phyloP scores from a whole-genome alignment of 2,113 vertebrate species.

The Plecturocebus donacophilus region DNA sequence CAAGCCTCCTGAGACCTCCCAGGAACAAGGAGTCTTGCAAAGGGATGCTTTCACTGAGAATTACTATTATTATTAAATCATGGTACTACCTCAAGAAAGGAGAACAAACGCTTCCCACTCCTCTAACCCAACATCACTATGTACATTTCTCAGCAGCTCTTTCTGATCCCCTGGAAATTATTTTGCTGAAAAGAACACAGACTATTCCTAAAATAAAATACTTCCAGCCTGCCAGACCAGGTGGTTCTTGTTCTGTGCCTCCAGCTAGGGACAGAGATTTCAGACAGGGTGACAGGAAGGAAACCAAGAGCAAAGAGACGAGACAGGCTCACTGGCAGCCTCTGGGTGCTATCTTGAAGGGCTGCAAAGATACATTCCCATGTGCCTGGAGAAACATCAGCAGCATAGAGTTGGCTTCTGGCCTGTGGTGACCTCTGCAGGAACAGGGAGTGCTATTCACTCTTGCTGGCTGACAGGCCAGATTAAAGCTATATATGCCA shows the following conservation, averaged over 20 bases:
- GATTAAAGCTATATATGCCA: slow-evolving; percentile 59
- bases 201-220: slow-evolving; percentile 39
- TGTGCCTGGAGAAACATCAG: background rate
- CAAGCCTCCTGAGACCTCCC: background rate
- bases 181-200: slow-evolving; percentile 40
- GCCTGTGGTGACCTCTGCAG: slow-evolving; percentile 69
- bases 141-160: slow-evolving; percentile 34
- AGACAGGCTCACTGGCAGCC: background rate
- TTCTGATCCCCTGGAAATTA: background rate
- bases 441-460: slow-evolving; percentile 41
- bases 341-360: background rate
- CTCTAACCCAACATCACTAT: background rate
- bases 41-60: background rate
- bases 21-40: background rate
- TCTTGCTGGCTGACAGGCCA: slow-evolving; percentile 44
- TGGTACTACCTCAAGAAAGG: background rate
- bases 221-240: background rate
- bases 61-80: background rate
- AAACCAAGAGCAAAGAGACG: background rate
- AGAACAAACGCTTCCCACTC: background rate
- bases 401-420: slow-evolving; percentile 44
- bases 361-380: background rate
- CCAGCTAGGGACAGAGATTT: background rate
- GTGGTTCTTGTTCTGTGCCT: background rate
- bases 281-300: background rate